Evolutionary conservation across 2,888 invertebrate genomes (phyloP).

Genomic region (Bombylius major): DNA sequence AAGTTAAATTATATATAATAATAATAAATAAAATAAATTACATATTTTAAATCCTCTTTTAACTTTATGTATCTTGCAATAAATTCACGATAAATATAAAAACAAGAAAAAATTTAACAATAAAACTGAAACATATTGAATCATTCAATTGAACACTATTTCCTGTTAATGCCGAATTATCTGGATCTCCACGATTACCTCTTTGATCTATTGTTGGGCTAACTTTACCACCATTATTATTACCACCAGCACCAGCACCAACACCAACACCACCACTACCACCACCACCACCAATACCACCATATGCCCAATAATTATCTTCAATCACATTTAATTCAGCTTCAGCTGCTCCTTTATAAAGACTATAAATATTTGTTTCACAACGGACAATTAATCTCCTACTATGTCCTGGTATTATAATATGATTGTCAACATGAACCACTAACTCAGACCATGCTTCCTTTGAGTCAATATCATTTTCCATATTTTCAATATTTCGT

Average conservation of each 20-base stretch:
- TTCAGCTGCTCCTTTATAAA: constrained; percentile 14
- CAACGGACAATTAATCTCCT: constrained; percentile 15
- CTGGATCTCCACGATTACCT: constrained; percentile 16
- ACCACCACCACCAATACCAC: constrained; percentile 1
- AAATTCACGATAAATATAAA: too few species aligned
- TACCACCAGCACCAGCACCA: too few species aligned
- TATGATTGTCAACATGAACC: constrained; percentile 16
- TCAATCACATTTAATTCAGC: constrained; percentile 14
- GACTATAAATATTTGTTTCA: constrained; percentile 16
- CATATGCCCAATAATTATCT: constrained; percentile 12
- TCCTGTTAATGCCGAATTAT: constrained; percentile 16
- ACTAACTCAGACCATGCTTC: constrained; percentile 16
- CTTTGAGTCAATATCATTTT: constrained; percentile 8
- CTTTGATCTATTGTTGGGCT: constrained; percentile 17
- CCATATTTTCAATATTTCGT: constrained; percentile 7
- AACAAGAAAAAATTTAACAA: background rate
- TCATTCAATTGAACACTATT: background rate
- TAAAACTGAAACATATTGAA: background rate
- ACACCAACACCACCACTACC: too few species aligned
- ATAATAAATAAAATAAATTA: too few species aligned
- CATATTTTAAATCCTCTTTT: too few species aligned
- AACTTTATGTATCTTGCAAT: too few species aligned
- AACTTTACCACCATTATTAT: constrained; percentile 7
- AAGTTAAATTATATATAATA: too few species aligned
- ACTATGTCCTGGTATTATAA: constrained; percentile 7